A percentile compares a stretch with the other conserved stretches of the same genome.
Evolutionary conservation across 2,797 vertebrate genomes (phyloP).

Genomic region (Squalus acanthias): DNA sequence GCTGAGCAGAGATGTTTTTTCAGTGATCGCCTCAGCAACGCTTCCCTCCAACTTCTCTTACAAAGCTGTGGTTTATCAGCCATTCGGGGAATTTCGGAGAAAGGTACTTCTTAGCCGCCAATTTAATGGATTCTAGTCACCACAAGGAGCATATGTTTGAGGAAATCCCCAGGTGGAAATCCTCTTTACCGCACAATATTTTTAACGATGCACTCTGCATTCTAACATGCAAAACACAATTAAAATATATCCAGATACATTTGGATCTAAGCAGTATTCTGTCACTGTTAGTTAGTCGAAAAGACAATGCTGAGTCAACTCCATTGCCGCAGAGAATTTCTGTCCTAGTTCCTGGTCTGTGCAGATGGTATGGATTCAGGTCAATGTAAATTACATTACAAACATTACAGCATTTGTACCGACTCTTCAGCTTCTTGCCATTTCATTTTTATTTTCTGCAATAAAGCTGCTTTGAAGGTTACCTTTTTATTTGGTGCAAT

Average conservation of each 20-base stretch:
- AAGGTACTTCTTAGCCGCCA: not conserved
- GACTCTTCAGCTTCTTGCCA: not conserved
- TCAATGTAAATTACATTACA: not conserved
- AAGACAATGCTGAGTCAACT: not conserved
- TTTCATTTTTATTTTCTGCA: constrained; percentile 25
- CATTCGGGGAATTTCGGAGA: not conserved
- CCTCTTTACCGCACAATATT: not conserved
- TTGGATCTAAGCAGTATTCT: not conserved
- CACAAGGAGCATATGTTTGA: not conserved
- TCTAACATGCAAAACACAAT: not conserved
- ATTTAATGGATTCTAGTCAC: not conserved
- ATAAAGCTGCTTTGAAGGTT: not conserved
- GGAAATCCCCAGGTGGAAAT: not conserved
- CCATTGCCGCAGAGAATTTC: not conserved
- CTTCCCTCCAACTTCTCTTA: not conserved
- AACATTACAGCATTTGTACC: not conserved
- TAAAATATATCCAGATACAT: not conserved
- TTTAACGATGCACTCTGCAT: not conserved
- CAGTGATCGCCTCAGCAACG: not conserved
- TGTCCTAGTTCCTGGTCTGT: not conserved
- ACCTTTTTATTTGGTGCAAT: not conserved
- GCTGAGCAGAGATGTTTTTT: not conserved
- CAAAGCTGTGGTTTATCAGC: not conserved
- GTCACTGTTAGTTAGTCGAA: not conserved
- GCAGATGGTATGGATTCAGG: not conserved